Evolutionary conservation across 2,113 vertebrate genomes (phyloP).

Genomic region (Sylvietta virens): DNA sequence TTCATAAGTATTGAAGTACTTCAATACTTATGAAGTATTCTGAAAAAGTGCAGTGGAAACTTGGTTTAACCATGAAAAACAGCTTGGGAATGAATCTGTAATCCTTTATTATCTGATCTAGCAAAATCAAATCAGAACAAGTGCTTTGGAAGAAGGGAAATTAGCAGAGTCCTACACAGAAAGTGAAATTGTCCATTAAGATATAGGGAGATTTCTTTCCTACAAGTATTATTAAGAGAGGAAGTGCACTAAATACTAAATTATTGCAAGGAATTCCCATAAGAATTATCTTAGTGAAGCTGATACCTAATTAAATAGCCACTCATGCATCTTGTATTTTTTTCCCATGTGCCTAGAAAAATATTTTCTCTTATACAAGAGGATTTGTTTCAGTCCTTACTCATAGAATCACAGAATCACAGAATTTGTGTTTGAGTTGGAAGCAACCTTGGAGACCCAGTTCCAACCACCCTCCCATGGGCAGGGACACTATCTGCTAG

Average conservation of each 20-base stretch:
- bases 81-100: neutral
- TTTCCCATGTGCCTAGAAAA: neutral
- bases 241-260: neutral
- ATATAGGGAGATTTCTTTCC: neutral
- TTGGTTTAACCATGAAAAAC: neutral
- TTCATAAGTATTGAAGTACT: too few species aligned
- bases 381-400: neutral
- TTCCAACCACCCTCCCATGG: neutral
- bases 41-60: neutral
- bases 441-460: neutral
- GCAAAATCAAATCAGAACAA: neutral
- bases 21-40: too few species aligned
- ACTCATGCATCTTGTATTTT: neutral
- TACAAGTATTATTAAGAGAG: neutral
- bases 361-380: neutral
- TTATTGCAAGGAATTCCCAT: neutral
- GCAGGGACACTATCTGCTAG: neutral
- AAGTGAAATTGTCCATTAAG: neutral
- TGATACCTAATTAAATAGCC: neutral
- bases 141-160: neutral
- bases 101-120: neutral
- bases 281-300: neutral
- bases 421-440: neutral
- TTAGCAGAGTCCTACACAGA: neutral
- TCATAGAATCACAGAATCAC: neutral